Conservation (phyloP, 2,888 invertebrate genomes). For the Andrena praecox region DNA sequence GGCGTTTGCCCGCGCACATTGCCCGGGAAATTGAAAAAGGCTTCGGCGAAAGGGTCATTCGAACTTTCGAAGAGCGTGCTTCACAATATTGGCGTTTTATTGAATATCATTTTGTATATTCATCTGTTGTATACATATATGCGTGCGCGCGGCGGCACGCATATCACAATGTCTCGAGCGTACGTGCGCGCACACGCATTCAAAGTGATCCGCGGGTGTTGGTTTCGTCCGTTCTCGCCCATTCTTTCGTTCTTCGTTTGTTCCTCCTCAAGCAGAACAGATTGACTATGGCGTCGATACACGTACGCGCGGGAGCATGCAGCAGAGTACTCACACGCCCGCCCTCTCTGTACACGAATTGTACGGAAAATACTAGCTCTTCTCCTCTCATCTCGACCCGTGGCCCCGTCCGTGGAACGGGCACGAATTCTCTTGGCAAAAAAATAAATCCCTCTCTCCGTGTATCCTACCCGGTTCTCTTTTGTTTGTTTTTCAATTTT, state of each 20-base stretch:
- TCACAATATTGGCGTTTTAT: constrained; percentile 81
- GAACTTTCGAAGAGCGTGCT: not conserved
- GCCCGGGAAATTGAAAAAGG: not conserved
- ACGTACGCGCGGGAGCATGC: constrained; percentile 75
- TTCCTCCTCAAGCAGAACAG: constrained; percentile 53
- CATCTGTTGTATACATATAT: constrained; percentile 60
- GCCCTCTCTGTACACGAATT: constrained; percentile 36
- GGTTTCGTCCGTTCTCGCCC: not conserved
- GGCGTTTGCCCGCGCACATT: too few relatives aligned
- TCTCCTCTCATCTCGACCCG: constrained; percentile 7
- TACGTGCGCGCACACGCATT: constrained; percentile 53
- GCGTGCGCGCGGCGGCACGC: constrained; percentile 50
- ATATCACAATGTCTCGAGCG: constrained; percentile 51
- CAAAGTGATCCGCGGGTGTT: constrained; percentile 37
- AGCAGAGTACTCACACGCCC: constrained; percentile 66
- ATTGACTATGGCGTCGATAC: constrained; percentile 67
- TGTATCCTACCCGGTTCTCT: constrained; percentile 18
- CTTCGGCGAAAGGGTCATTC: not conserved
- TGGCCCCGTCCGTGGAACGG: not conserved
- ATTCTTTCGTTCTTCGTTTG: not conserved
- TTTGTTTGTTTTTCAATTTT: not conserved
- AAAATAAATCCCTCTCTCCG: constrained; percentile 57
- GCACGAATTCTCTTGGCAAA: constrained; percentile 43
- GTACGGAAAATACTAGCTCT: constrained; percentile 57
- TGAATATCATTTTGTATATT: constrained; percentile 74